Conservation (phyloP, 2,888 invertebrate species). For the Drosophila sordidula region DNA sequence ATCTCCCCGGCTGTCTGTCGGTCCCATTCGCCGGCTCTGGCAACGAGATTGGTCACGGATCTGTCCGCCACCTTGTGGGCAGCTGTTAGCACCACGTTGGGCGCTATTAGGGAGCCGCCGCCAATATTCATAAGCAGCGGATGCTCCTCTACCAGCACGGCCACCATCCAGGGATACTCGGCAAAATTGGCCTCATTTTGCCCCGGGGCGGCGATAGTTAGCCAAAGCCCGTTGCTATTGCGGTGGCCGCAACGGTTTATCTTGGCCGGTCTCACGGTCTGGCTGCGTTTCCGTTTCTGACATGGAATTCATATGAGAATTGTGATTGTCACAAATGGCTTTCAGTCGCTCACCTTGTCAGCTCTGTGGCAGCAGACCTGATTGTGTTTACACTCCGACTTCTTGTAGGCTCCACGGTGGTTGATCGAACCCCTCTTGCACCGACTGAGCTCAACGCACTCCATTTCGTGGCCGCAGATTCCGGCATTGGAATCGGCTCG, state of each 20-base stretch:
- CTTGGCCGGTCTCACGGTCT: accelerated
- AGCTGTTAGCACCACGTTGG: slow-evolving; percentile 32
- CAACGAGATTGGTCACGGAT: neutral
- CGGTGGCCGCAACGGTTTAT: slow-evolving; percentile 15
- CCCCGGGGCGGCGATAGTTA: neutral
- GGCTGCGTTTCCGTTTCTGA: neutral
- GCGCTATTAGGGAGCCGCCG: slow-evolving; percentile 32
- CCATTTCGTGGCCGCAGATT: slow-evolving; percentile 14
- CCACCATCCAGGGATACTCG: slow-evolving; percentile 40
- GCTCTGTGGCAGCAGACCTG: slow-evolving; percentile 25
- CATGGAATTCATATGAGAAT: too few relatives aligned
- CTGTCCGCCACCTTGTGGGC: slow-evolving; percentile 19
- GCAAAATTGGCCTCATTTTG: slow-evolving; percentile 17
- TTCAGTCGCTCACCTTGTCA: slow-evolving; percentile 14
- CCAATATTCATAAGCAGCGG: slow-evolving; percentile 5
- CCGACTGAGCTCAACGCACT: slow-evolving; percentile 27
- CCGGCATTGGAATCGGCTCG: neutral
- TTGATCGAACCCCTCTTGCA: slow-evolving; percentile 7
- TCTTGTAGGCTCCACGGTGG: neutral
- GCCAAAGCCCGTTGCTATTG: slow-evolving; percentile 14
- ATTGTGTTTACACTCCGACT: slow-evolving; percentile 3
- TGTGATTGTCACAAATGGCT: too few relatives aligned
- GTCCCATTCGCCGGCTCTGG: slow-evolving; percentile 40
- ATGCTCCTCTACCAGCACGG: neutral
- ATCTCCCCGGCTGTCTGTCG: neutral